Conservation (phyloP, 2,113 vertebrate species). For the Ochotona curzoniae region DNA sequence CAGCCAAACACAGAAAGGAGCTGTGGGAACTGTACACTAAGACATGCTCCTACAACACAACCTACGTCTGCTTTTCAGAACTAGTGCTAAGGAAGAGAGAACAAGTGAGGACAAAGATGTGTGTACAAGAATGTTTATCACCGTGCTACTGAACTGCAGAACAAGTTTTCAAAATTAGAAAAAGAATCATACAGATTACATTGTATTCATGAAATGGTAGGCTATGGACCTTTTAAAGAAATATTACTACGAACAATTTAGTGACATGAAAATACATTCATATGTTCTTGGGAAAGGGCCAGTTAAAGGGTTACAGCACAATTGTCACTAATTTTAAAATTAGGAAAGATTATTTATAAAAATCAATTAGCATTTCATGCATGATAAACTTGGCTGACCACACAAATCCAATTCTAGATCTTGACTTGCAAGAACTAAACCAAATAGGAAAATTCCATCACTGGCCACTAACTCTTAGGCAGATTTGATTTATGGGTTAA, state of each 20-base stretch:
- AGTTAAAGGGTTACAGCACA: constrained; percentile 54
- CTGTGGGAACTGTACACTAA: constrained; percentile 31
- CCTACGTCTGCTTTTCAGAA: constrained; percentile 4
- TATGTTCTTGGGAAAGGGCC: not conserved
- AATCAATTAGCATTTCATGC: not conserved
- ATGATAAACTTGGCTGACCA: not conserved
- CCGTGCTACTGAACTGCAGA: not conserved
- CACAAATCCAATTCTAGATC: constrained; percentile 19
- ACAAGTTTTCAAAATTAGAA: not conserved
- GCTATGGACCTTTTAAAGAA: not conserved
- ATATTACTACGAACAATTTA: not conserved
- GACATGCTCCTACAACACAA: not conserved
- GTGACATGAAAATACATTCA: constrained; percentile 3
- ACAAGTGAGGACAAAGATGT: constrained; percentile 13
- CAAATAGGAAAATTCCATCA: constrained; percentile 38
- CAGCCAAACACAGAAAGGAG: not conserved
- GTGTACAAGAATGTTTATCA: not conserved
- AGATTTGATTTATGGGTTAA: not conserved
- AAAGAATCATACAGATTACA: not conserved
- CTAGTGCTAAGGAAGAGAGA: constrained; percentile 53
- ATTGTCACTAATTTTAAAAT: constrained; percentile 41
- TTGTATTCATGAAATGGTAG: not conserved
- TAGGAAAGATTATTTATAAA: constrained; percentile 22
- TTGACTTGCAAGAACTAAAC: not conserved
- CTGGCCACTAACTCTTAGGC: not conserved